These are phyloP conservation scores for Habroteleia sp. DNA, from an alignment of 2,888 invertebrate species.

Conservation along the genomic window DNA sequence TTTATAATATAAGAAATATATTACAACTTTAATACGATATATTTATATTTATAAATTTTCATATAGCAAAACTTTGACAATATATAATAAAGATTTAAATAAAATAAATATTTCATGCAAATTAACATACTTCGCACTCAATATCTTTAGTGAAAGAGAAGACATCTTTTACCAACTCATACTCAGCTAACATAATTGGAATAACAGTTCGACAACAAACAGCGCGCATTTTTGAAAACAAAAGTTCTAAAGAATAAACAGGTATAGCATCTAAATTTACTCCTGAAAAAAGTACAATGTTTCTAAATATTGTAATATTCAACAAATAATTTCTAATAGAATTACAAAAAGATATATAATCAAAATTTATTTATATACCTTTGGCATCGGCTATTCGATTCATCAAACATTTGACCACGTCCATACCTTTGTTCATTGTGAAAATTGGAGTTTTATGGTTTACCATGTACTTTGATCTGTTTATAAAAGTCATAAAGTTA, in stretches of 20 bases:
- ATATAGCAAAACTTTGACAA: no score
- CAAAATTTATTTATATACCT: slow-evolving; percentile 53
- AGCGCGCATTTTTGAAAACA: slow-evolving; percentile 76
- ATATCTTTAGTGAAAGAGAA: slow-evolving; percentile 74
- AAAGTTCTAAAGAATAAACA: slow-evolving; percentile 75
- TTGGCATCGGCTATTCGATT: slow-evolving; percentile 59
- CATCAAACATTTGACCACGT: slow-evolving; percentile 65
- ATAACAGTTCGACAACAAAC: background rate
- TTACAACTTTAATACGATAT: no score
- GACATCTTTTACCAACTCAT: slow-evolving; percentile 78
- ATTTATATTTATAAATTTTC: no score
- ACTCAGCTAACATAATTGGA: slow-evolving; percentile 66
- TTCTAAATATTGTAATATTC: background rate
- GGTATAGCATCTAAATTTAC: background rate
- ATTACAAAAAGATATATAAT: background rate
- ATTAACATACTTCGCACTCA: slow-evolving; percentile 34
- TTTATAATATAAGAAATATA: no score
- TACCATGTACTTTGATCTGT: slow-evolving; percentile 29
- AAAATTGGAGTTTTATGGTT: slow-evolving; percentile 79
- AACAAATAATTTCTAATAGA: no score
- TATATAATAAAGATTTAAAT: background rate
- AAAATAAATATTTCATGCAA: slow-evolving; percentile 2
- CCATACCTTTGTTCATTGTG: slow-evolving; percentile 69
- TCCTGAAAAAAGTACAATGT: slow-evolving; percentile 13
- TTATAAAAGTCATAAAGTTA: slow-evolving; percentile 78